Base-by-base conservation (phyloP, 2,797 vertebrate species). In the Cynopterus sphinx region DNA sequence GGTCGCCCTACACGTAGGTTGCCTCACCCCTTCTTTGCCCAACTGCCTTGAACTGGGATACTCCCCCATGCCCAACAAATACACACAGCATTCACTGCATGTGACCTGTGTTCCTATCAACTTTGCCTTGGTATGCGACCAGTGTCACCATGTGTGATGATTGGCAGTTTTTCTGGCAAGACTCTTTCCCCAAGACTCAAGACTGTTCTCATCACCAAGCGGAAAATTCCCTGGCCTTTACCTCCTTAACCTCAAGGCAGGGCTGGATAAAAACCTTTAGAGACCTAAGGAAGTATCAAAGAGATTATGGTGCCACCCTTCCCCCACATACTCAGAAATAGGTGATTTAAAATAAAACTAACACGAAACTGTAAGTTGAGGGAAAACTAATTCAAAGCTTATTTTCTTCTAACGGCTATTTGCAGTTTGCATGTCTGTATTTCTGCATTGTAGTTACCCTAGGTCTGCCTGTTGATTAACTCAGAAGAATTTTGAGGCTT, bases 331-430 rank as follows among this genome's bases (percentile, higher is more conserved):
- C 24, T 84, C 67, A 71, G 73, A 90, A 31, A 68, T 1, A 78
- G 41, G 28, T 67, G 49, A 53, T 61, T 95, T 87, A 63, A 55
- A 87, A 83, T 93, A 68, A 94, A 94, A 91, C 28, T 51, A 74
- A 78, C 31, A n/a, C 9, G 78, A 90, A 59, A 33, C 26, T 68
- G 28, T 33, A 77, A 78, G 71, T 55, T 57, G 43, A 75, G n/a
- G 15, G 46, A 21, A 73, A 61, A 9, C 5, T 43, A 26, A 16
- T 31, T 81, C 49, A 74, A 82, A 28, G n/a, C 1, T 36, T 39
- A 15, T 88, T 71, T 84, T 90, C 41, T 71, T 90, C 70, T 83
- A 78, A 59, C 22, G 39, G 51, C 39, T 59, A 6, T n/a, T n/a
- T 81, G 33, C 41, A 65, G 19, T 28, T 15, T 65, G 36, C 17